These are phyloP conservation scores for Sebastes cheni DNA, from an alignment of 2,797 vertebrate genomes.

Conservation along the genomic window DNA sequence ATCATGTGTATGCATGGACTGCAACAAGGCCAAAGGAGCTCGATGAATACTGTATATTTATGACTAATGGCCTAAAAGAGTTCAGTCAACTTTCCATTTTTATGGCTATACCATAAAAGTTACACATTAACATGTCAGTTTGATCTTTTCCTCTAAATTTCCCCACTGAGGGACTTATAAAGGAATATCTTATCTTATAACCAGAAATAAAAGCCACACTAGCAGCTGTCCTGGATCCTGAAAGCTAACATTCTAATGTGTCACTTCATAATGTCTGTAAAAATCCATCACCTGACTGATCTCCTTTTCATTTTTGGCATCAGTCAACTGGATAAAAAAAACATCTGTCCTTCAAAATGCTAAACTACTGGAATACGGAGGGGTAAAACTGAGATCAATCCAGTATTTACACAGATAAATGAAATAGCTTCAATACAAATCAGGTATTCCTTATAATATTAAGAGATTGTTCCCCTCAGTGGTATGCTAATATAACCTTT, in stretches of 20 bases:
- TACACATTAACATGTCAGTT: neutral
- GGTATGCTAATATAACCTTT: no score
- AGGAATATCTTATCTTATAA: neutral
- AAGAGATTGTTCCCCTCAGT: neutral
- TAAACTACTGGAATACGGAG: neutral
- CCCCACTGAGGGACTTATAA: no score
- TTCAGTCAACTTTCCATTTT: neutral
- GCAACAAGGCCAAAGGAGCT: neutral
- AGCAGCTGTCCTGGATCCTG: neutral
- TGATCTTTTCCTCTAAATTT: neutral
- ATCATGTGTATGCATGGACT: neutral
- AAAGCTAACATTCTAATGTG: neutral
- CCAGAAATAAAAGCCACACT: neutral
- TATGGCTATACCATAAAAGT: neutral
- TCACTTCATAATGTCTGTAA: neutral
- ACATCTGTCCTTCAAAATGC: neutral
- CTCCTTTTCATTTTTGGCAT: neutral
- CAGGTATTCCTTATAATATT: neutral
- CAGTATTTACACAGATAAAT: neutral
- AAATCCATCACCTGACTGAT: neutral
- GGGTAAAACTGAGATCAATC: neutral
- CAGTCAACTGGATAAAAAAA: neutral
- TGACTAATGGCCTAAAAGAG: neutral
- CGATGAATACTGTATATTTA: neutral
- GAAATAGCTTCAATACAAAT: neutral